phyloP scores from a whole-genome alignment of 2,113 vertebrate genomes.

The Rhinolophus ferrumequinum region DNA sequence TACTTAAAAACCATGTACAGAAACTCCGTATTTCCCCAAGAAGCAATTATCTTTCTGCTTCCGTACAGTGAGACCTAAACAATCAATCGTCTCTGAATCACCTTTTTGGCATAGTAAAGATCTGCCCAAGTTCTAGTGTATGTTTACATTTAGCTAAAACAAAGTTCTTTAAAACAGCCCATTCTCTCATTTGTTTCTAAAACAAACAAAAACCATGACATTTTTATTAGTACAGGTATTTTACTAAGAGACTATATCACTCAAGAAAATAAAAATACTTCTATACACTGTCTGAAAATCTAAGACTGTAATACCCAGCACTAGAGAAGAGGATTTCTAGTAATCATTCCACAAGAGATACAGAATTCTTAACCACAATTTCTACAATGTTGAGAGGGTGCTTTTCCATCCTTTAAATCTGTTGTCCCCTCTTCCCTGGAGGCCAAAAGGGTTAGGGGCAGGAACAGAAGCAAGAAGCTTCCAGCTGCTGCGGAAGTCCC shows the following conservation, averaged over 20 bases:
- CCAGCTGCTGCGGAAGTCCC: background rate
- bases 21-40: background rate
- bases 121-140: background rate
- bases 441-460: background rate
- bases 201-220: background rate
- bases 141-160: conserved; percentile 16
- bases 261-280: conserved; percentile 27
- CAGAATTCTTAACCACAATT: background rate
- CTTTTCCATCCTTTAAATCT: background rate
- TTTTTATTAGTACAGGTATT: conserved; percentile 25
- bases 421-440: background rate
- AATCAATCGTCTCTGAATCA: background rate
- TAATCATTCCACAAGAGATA: background rate
- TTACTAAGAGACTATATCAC: background rate
- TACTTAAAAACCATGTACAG: background rate
- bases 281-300: background rate
- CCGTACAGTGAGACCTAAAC: background rate
- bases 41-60: background rate
- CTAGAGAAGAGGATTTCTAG: background rate
- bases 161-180: background rate
- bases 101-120: background rate
- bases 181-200: conserved; percentile 38
- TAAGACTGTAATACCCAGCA: background rate
- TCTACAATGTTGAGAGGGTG: background rate
- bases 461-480: background rate